Evolutionary conservation across 2,113 vertebrate species (phyloP).

Genomic region (Zapus hudsonius): DNA sequence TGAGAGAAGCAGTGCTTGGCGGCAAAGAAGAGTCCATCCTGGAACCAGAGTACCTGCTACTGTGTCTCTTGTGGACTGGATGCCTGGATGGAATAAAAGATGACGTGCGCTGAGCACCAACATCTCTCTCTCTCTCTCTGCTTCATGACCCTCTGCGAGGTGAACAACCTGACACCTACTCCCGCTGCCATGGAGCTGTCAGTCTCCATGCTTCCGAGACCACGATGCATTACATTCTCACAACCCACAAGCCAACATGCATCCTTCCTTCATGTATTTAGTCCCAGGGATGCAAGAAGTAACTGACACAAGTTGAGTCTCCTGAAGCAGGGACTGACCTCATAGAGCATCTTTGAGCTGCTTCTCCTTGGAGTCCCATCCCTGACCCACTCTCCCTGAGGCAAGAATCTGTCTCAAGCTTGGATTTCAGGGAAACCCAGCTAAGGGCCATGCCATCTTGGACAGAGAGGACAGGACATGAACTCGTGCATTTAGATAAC

Average conservation of each 20-base stretch:
- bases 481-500: neutral
- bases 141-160: no score
- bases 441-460: neutral
- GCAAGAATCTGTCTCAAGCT: neutral
- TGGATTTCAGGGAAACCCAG: neutral
- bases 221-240: no score
- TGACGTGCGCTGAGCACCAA: no score
- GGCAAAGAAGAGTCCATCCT: neutral
- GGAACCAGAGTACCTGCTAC: neutral
- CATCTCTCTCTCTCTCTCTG: no score
- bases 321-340: accelerated
- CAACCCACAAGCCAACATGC: no score
- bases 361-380: neutral
- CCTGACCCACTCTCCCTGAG: accelerated
- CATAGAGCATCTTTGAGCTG: accelerated
- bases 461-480: no score
- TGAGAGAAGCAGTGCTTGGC: neutral
- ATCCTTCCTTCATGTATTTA: neutral
- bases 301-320: neutral
- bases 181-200: no score
- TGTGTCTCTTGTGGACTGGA: no score
- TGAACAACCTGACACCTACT: no score
- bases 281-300: neutral
- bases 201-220: no score
- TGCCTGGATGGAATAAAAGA: no score